Conservation (phyloP, 1,140 invertebrate genomes). For the Prorops nasuta region DNA sequence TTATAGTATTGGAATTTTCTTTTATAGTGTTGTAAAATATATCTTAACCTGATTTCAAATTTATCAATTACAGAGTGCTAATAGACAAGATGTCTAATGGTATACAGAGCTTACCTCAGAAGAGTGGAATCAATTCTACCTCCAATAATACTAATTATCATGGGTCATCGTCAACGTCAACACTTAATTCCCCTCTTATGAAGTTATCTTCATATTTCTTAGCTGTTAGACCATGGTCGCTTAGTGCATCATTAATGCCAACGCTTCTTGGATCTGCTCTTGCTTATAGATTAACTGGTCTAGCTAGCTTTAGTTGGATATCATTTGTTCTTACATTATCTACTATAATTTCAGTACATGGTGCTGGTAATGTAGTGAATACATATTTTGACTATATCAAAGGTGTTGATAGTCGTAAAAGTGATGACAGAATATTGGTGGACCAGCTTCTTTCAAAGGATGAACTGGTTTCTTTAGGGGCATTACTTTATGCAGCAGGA, state of each 20-base stretch:
- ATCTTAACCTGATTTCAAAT: background rate
- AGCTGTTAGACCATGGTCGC: slow-evolving; percentile 87
- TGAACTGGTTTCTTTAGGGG: slow-evolving; percentile 84
- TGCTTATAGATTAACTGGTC: slow-evolving; percentile 73
- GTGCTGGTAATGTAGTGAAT: slow-evolving; percentile 95
- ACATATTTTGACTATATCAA: slow-evolving; percentile 94
- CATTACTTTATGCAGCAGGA: slow-evolving; percentile 81
- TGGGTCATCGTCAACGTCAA: slow-evolving; percentile 23
- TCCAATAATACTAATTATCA: slow-evolving; percentile 21
- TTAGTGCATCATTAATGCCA: slow-evolving; percentile 87
- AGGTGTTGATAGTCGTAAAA: slow-evolving; percentile 88
- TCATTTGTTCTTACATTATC: slow-evolving; percentile 79
- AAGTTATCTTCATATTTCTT: slow-evolving; percentile 84
- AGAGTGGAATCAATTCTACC: slow-evolving; percentile 14
- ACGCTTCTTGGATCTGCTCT: slow-evolving; percentile 83
- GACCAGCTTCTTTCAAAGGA: slow-evolving; percentile 84
- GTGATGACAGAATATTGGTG: slow-evolving; percentile 89
- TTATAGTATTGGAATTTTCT: background rate
- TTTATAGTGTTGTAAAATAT: background rate
- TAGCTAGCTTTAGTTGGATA: slow-evolving; percentile 71
- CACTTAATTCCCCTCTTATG: slow-evolving; percentile 64
- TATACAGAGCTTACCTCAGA: slow-evolving; percentile 12
- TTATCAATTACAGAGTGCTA: slow-evolving; percentile 13
- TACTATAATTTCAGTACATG: slow-evolving; percentile 87
- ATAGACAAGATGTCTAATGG: slow-evolving; percentile 39